A percentile compares a stretch with the other conserved stretches of the same genome.
These are phyloP conservation scores for Bombus consobrinus DNA, from an alignment of 1,140 invertebrate genomes.

Conservation along the genomic window DNA sequence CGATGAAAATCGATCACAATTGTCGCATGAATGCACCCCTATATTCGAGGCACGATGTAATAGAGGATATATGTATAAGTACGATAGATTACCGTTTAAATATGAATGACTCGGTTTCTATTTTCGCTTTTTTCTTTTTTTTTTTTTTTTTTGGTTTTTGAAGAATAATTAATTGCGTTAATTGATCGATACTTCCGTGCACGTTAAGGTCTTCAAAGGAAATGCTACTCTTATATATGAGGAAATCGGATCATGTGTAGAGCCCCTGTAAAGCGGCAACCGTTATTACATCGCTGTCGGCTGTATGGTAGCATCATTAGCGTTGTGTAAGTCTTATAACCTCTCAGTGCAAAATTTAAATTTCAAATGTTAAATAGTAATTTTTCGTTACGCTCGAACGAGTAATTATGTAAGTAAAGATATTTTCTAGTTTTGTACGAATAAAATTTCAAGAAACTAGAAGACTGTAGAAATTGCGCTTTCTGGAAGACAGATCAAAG, in stretches of 20 bases:
- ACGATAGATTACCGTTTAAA: background rate
- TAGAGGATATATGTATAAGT: background rate
- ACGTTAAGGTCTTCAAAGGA: background rate
- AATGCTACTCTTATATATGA: background rate
- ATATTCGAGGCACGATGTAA: background rate
- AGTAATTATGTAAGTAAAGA: constrained; percentile 26
- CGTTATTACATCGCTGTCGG: constrained; percentile 36
- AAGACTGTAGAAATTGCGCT: background rate
- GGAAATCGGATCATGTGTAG: constrained; percentile 37
- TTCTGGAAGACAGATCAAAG: background rate
- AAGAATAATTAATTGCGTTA: constrained; percentile 25
- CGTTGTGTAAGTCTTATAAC: background rate
- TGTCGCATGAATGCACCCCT: background rate
- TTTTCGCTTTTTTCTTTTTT: no score
- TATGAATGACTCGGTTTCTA: background rate
- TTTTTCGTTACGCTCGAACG: background rate
- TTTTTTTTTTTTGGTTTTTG: background rate
- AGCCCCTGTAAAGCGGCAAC: constrained; percentile 47
- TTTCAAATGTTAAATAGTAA: background rate
- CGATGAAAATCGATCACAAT: constrained; percentile 29
- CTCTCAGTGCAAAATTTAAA: background rate
- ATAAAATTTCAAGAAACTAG: background rate
- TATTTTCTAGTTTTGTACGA: background rate
- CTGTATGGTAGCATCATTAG: background rate
- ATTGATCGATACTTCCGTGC: background rate